Evolutionary conservation across 1,140 invertebrate genomes (phyloP), one percentile per base, ranked within the genome.

Genomic region (Ceratina australensis): DNA sequence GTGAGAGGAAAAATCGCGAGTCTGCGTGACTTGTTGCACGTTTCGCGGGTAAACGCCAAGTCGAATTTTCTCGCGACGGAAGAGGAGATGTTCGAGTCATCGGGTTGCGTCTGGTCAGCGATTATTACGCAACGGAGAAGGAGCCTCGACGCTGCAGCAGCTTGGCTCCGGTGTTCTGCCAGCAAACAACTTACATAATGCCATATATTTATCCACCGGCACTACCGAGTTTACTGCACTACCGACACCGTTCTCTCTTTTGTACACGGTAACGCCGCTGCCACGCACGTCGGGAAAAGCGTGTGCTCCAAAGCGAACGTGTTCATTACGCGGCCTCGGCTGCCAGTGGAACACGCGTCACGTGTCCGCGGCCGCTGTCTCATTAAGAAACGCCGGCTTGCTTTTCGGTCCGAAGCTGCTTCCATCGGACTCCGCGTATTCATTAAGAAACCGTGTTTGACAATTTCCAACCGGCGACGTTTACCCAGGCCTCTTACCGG

Each of bases 121-220:
- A 71, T 76, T 66, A 69, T 83, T 86, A 69, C 77, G 81, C 72
- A 86, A 85, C 15, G 28, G 26, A 47, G 24, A 50, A 5, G n/a
- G 20, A 57, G 59, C 69, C 47, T 64, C 63, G 72, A 50, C 0
- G n/a, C 13, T 24, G 20, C 12, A 3, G n/a, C 15, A 42, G 28
- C 50, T 57, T 52, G 15, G 1, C 56, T 63, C 49, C 50, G n/a
- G 49, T 73, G 67, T 69, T 61, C 75, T 79, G 61, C 74, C 78
- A 80, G 80, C 80, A 81, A 87, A 86, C 87, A 87, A 86, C 83
- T 88, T 88, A 87, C 74, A 87, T 87, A 88, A 88, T 84, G 79
- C 72, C 72, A 81, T 87, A 85, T 87, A 87, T 88, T 88, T 87
- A 88, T 88, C 84, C 82, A 54, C 22, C 52, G 33, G 67, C 28